phyloP scores from a whole-genome alignment of 2,888 invertebrate species.

The Hypsopygia costalis region DNA sequence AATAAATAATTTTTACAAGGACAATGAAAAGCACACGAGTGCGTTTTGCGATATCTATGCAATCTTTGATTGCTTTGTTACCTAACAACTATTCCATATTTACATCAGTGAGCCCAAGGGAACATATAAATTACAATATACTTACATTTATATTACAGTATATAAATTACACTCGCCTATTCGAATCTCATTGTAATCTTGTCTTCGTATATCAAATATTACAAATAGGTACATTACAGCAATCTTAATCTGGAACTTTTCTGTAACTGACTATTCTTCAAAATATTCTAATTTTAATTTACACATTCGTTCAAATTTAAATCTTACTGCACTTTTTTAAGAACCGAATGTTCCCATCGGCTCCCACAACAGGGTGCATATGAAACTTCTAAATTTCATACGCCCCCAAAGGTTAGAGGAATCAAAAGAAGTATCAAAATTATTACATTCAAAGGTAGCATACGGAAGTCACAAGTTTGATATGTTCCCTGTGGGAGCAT shows the following conservation, averaged over 20 bases:
- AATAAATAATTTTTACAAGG: constrained; percentile 43
- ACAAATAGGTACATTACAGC: constrained; percentile 37
- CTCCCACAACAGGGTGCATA: no score
- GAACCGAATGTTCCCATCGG: no score
- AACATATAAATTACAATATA: constrained; percentile 42
- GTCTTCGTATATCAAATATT: constrained; percentile 34
- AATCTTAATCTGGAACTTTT: constrained; percentile 35
- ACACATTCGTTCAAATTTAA: no score
- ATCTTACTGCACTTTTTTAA: no score
- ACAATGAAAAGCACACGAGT: constrained; percentile 41
- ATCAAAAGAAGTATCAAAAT: no score
- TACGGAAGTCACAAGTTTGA: no score
- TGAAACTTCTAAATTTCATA: no score
- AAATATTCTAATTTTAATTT: no score
- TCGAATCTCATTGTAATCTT: constrained; percentile 31
- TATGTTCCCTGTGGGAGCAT: no score
- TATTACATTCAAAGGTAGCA: no score
- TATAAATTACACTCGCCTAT: constrained; percentile 38
- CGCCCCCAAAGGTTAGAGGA: no score
- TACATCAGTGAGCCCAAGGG: constrained; percentile 58
- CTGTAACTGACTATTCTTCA: constrained; percentile 20
- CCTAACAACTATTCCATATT: constrained; percentile 51
- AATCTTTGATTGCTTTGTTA: constrained; percentile 53
- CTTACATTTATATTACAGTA: constrained; percentile 25
- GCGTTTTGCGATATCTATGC: constrained; percentile 26